phyloP scores from a whole-genome alignment of 2,113 vertebrate genomes.

The Plectropomus leopardus region DNA sequence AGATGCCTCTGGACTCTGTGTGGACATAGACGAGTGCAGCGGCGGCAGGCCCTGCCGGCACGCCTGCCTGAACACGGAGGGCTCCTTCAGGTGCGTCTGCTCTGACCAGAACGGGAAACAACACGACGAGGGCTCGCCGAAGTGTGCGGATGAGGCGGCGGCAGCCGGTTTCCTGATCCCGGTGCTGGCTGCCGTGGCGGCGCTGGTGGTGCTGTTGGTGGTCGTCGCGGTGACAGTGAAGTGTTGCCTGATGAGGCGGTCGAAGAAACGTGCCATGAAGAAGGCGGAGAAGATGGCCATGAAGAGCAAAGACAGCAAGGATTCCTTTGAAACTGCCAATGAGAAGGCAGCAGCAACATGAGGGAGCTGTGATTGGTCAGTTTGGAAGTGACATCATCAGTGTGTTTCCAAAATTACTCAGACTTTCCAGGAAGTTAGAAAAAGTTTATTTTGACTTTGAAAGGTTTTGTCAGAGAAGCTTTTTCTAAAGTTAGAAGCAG shows the following conservation, averaged over 20 bases:
- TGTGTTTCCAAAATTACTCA: neutral
- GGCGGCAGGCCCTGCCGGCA: slow-evolving; percentile 37
- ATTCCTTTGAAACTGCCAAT: slow-evolving; percentile 61
- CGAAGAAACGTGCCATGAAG: slow-evolving; percentile 39
- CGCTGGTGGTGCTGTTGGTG: slow-evolving; percentile 65
- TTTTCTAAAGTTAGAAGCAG: neutral
- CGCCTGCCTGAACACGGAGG: slow-evolving; percentile 66
- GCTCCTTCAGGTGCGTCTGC: slow-evolving; percentile 74
- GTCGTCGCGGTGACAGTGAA: slow-evolving; percentile 53
- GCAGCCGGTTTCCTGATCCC: slow-evolving; percentile 53
- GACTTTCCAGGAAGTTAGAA: neutral
- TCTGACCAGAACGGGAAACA: neutral
- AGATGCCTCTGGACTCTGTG: slow-evolving; percentile 51
- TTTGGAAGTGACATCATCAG: neutral
- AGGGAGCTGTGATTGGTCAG: slow-evolving; percentile 23
- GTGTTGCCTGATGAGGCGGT: slow-evolving; percentile 68
- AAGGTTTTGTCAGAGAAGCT: neutral
- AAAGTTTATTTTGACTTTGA: neutral
- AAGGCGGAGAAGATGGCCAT: slow-evolving; percentile 56
- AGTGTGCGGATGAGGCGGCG: neutral
- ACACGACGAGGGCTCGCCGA: neutral
- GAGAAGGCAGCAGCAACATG: slow-evolving; percentile 53
- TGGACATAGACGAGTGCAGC: slow-evolving; percentile 72
- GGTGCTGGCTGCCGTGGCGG: slow-evolving; percentile 62
- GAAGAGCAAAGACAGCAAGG: slow-evolving; percentile 47